Evolutionary conservation across 2,888 invertebrate species (phyloP).

Genomic region (Diloba caeruleocephala): DNA sequence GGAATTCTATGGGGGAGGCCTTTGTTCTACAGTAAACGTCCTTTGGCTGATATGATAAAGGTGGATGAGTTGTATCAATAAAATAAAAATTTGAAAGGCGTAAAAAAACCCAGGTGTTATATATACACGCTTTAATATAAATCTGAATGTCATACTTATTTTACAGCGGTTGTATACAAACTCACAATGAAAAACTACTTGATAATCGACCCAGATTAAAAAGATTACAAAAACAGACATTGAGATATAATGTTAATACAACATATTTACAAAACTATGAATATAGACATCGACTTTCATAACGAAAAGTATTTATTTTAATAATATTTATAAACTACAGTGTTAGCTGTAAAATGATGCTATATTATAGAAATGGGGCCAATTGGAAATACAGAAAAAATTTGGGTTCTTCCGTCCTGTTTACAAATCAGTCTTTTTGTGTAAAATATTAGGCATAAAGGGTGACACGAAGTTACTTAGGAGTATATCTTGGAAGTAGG

Average conservation of each 20-base stretch:
- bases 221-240: conserved; percentile 47
- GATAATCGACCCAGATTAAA: conserved; percentile 34
- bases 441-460: no score
- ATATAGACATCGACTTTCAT: conserved; percentile 7
- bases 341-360: conserved; percentile 5
- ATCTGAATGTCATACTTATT: conserved; percentile 41
- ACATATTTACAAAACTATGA: conserved; percentile 51
- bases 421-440: no score
- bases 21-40: no score
- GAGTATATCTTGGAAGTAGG: no score
- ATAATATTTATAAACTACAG: conserved; percentile 20
- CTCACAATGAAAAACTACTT: conserved; percentile 31
- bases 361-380: not conserved
- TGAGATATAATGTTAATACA: conserved; percentile 37
- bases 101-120: no score
- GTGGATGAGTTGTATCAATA: no score
- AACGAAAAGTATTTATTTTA: conserved; percentile 17
- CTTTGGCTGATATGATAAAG: no score
- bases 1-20: no score
- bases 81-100: conserved; percentile 39
- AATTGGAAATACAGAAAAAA: not conserved
- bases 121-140: conserved; percentile 48
- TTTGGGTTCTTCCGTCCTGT: not conserved
- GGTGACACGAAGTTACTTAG: no score
- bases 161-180: conserved; percentile 38